These are phyloP conservation scores for Zalophus californianus DNA, from an alignment of 2,797 vertebrate species.

Conservation along the genomic window DNA sequence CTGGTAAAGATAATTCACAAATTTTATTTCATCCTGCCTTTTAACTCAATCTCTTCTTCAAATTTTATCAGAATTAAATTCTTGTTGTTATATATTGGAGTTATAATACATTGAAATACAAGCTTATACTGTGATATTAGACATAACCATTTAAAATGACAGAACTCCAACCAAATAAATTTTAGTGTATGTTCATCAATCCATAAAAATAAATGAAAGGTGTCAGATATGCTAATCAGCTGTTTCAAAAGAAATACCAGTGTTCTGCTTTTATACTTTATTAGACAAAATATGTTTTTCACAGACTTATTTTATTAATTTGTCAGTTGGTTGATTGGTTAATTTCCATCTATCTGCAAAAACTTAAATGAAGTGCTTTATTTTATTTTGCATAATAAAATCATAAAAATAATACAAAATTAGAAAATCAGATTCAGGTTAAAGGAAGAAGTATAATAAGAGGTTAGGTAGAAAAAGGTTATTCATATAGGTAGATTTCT, in stretches of 20 bases:
- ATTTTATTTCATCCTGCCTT: background rate
- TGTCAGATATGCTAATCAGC: background rate
- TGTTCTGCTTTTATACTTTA: background rate
- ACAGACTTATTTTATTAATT: background rate
- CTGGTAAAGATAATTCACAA: background rate
- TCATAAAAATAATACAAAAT: background rate
- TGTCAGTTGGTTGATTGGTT: background rate
- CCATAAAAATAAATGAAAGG: background rate
- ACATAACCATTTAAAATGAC: background rate
- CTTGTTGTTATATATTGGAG: background rate
- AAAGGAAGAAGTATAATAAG: background rate
- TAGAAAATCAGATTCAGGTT: background rate
- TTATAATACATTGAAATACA: background rate
- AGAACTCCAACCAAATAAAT: background rate
- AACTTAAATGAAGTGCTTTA: background rate
- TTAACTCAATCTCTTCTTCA: background rate
- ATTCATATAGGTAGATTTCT: background rate
- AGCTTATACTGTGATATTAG: background rate
- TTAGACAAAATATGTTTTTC: background rate
- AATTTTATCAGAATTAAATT: background rate
- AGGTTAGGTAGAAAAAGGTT: background rate
- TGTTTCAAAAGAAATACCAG: background rate
- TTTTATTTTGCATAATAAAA: background rate
- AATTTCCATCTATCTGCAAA: background rate
- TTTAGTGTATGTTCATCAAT: background rate